Conservation (phyloP, 1,140 invertebrate species). For the Trachymyrmex septentrionalis region DNA sequence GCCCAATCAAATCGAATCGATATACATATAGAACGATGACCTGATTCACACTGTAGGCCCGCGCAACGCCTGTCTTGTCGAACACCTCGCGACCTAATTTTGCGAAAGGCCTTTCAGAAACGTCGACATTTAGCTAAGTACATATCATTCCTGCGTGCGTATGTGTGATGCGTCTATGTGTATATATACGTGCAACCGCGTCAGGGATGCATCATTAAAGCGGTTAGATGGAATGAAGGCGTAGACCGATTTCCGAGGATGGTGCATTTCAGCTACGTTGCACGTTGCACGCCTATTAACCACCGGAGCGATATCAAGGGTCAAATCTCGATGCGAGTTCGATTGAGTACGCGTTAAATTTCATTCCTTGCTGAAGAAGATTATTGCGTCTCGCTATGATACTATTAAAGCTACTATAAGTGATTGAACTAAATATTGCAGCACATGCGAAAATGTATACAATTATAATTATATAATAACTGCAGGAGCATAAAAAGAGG, state of each 20-base stretch:
- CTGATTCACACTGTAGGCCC: constrained; percentile 46
- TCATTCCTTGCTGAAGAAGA: constrained; percentile 4
- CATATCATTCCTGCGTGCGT: constrained; percentile 45
- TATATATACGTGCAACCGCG: neutral
- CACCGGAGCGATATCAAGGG: constrained; percentile 28
- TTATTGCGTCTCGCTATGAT: neutral
- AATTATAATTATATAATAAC: neutral
- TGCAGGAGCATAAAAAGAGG: neutral
- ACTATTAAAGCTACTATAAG: neutral
- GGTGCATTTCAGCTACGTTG: constrained; percentile 33
- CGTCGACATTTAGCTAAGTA: constrained; percentile 52
- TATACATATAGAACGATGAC: constrained; percentile 49
- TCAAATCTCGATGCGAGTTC: constrained; percentile 38
- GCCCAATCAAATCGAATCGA: constrained; percentile 34
- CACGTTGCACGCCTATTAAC: constrained; percentile 47
- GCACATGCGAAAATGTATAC: neutral
- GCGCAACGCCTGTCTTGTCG: neutral
- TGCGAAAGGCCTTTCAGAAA: constrained; percentile 57
- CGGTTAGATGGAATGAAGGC: constrained; percentile 28
- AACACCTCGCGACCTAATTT: constrained; percentile 51
- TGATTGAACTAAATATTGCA: neutral
- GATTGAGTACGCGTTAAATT: constrained; percentile 28
- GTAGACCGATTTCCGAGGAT: constrained; percentile 47
- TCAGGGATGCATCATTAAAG: constrained; percentile 44
- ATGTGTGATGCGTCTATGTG: neutral